phyloP scores from a whole-genome alignment of 2,888 invertebrate genomes.

The Parnassius apollo region DNA sequence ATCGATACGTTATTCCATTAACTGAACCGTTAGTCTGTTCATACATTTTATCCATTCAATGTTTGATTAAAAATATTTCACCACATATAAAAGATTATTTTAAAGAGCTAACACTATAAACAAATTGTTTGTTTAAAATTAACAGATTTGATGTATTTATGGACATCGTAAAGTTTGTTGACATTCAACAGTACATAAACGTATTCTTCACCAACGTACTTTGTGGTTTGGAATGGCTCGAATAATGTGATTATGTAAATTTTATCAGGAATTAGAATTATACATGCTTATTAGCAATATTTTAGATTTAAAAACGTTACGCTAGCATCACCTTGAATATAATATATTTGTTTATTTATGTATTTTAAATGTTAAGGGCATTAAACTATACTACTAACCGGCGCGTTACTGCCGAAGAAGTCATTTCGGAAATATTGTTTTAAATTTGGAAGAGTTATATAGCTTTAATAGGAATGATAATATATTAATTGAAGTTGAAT shows the following conservation, averaged over 20 bases:
- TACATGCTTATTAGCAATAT: slow-evolving; percentile 9
- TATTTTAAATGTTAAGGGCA: not conserved
- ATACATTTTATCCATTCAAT: slow-evolving; percentile 11
- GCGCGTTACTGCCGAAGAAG: too few species aligned
- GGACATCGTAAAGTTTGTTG: slow-evolving; percentile 16
- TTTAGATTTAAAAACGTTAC: slow-evolving; percentile 16
- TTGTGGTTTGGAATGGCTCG: slow-evolving; percentile 13
- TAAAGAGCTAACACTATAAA: slow-evolving; percentile 18
- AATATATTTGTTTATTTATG: not conserved
- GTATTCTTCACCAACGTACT: slow-evolving; percentile 3
- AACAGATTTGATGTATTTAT: slow-evolving; percentile 25
- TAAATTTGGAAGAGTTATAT: too few species aligned
- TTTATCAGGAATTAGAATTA: slow-evolving; percentile 15
- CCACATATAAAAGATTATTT: slow-evolving; percentile 18
- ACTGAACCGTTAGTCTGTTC: slow-evolving; percentile 21
- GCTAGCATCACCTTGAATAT: not conserved
- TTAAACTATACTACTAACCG: too few species aligned
- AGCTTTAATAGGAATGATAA: too few species aligned
- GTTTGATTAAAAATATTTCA: slow-evolving; percentile 25
- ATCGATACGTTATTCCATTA: slow-evolving; percentile 23
- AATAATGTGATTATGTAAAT: slow-evolving; percentile 26
- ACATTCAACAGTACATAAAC: slow-evolving; percentile 13
- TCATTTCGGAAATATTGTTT: too few species aligned
- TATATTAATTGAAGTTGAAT: too few species aligned
- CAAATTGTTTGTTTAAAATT: slow-evolving; percentile 27